Conservation (phyloP, 2,797 vertebrate genomes). For the Rhyacichthys aspro region DNA sequence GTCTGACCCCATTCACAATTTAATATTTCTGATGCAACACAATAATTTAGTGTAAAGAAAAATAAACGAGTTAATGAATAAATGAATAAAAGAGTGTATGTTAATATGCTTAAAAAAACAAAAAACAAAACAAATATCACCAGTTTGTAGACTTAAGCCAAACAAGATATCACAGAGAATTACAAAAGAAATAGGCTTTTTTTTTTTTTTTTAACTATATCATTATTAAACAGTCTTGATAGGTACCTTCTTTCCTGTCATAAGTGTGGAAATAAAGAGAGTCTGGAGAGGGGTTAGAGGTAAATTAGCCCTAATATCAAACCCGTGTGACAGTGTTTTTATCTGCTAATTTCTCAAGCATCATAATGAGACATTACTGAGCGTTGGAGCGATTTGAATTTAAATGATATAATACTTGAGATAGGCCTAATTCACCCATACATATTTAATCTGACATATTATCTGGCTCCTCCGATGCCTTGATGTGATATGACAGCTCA, state of each 20-base stretch:
- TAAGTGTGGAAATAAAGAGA: constrained; percentile 43
- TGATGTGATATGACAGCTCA: constrained; percentile 73
- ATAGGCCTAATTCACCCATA: constrained; percentile 83
- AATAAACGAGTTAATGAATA: too few relatives aligned
- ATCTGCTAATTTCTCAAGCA: constrained; percentile 81
- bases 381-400: constrained; percentile 84
- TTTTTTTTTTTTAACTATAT: too few relatives aligned
- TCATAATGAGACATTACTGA: constrained; percentile 78
- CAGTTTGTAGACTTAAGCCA: too few relatives aligned
- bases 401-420: constrained; percentile 85
- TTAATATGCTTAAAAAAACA: too few relatives aligned
- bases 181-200: too few relatives aligned
- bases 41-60: too few relatives aligned
- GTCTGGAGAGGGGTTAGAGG: constrained; percentile 42
- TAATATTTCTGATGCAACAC: too few relatives aligned
- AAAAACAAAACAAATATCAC: too few relatives aligned
- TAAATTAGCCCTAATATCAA: constrained; percentile 76
- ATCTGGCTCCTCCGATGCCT: constrained; percentile 75
- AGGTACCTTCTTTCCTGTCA: constrained; percentile 55
- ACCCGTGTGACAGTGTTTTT: constrained; percentile 78
- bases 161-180: too few relatives aligned
- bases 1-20: too few relatives aligned
- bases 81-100: too few relatives aligned
- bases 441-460: constrained; percentile 87
- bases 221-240: constrained; percentile 53